Conservation (phyloP, 2,113 vertebrate genomes). For the Piprites chloris region DNA sequence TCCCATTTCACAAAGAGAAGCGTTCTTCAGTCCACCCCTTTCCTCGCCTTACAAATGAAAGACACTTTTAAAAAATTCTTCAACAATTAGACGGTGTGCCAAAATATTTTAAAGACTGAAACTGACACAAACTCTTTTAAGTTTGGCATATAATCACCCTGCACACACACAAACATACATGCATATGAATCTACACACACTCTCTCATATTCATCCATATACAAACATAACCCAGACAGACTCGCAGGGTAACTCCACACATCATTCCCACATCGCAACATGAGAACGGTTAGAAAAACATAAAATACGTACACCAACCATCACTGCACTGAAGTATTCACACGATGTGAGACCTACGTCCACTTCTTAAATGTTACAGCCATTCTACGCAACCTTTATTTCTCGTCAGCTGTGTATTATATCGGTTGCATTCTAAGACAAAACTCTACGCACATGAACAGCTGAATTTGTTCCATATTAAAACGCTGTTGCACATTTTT, state of each 20-base stretch:
- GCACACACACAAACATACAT: fast-evolving
- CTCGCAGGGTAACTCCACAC: not conserved
- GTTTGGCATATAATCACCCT: not conserved
- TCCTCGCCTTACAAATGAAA: not conserved
- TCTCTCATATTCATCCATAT: not conserved
- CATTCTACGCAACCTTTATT: not conserved
- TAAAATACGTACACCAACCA: not conserved
- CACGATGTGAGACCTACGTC: not conserved
- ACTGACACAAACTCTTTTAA: not conserved
- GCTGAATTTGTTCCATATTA: not conserved
- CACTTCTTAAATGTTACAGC: not conserved
- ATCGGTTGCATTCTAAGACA: not conserved
- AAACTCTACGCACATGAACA: not conserved
- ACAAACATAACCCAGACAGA: not conserved
- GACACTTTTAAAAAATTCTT: not conserved
- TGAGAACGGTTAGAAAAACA: constrained; percentile 36
- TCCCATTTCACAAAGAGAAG: constrained; percentile 46
- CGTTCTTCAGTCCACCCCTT: not conserved
- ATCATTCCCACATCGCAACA: not conserved
- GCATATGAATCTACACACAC: not conserved
- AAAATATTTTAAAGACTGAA: not conserved
- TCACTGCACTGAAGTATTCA: not conserved
- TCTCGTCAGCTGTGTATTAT: not conserved
- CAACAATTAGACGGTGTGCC: not conserved
- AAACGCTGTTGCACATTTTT: not conserved